Percentiles rank a stretch among this genome's conserved stretches.
Conservation (phyloP, 2,888 invertebrate species). For the Epirrita christyi region DNA sequence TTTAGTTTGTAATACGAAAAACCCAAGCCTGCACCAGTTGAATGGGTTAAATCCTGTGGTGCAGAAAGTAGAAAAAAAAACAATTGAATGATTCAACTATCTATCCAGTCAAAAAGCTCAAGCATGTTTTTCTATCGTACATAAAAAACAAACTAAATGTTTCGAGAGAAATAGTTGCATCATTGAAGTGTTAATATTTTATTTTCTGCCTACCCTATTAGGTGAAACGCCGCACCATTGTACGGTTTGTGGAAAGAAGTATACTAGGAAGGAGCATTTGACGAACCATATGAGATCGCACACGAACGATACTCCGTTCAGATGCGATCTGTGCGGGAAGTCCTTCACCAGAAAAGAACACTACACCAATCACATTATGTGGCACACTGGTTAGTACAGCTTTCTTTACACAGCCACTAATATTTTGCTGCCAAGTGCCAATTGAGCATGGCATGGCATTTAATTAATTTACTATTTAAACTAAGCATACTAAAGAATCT, state of each 20-base stretch:
- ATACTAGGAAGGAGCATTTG: constrained; percentile 94
- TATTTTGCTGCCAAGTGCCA: constrained; percentile 2
- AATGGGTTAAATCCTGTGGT: constrained; percentile 61
- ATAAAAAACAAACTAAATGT: constrained; percentile 58
- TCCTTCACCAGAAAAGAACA: constrained; percentile 95
- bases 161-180: constrained; percentile 77
- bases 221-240: constrained; percentile 95
- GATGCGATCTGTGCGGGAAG: constrained; percentile 95
- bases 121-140: constrained; percentile 29
- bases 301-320: constrained; percentile 94
- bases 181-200: constrained; percentile 77
- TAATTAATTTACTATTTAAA: too few species aligned
- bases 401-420: constrained; percentile 43
- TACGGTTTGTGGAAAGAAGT: constrained; percentile 94
- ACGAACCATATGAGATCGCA: constrained; percentile 95
- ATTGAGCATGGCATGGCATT: neutral
- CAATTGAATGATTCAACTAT: constrained; percentile 83
- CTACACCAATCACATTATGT: constrained; percentile 95
- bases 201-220: constrained; percentile 67
- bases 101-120: constrained; percentile 18
- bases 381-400: constrained; percentile 89
- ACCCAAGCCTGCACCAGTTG: constrained; percentile 75
- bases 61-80: constrained; percentile 75
- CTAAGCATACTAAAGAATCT: too few species aligned
- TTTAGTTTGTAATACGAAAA: constrained; percentile 60